Evolutionary conservation across 2,888 invertebrate species (phyloP).

Genomic region (Oxyteleia sp.): DNA sequence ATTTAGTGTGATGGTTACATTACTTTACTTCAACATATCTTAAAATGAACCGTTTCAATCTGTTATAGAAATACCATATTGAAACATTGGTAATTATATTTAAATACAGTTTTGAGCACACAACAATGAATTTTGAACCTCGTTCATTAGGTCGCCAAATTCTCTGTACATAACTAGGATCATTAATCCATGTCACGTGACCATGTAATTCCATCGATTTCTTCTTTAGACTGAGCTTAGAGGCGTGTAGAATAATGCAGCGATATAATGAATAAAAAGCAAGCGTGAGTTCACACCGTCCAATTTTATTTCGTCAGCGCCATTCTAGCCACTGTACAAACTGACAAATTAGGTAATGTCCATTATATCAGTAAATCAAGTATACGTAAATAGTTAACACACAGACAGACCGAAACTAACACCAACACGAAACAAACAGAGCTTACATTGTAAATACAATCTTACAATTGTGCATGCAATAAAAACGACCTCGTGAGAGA

Average conservation of each 20-base stretch:
- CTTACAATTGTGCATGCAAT: slow-evolving; percentile 49
- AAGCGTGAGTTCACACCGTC: slow-evolving; percentile 27
- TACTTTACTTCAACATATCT: no score
- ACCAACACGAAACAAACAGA: not conserved
- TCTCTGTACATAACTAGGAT: slow-evolving; percentile 2
- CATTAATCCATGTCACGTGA: not conserved
- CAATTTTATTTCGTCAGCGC: slow-evolving; percentile 47
- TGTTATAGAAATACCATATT: no score
- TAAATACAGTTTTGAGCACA: no score
- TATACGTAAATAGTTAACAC: slow-evolving; percentile 9
- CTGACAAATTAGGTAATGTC: slow-evolving; percentile 31
- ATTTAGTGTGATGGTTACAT: no score
- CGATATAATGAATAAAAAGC: slow-evolving; percentile 29
- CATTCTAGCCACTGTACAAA: slow-evolving; percentile 28
- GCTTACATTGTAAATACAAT: slow-evolving; percentile 60
- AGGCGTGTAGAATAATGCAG: not conserved
- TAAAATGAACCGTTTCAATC: no score
- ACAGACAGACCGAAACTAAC: slow-evolving; percentile 20
- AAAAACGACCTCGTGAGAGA: not conserved
- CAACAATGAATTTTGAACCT: no score
- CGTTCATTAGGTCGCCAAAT: no score
- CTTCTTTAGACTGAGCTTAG: slow-evolving; percentile 12
- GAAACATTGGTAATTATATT: no score
- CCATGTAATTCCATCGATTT: slow-evolving; percentile 13
- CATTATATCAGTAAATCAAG: not conserved